Base-by-base conservation (phyloP, 2,113 vertebrate species). In the Carassius gibelio region DNA sequence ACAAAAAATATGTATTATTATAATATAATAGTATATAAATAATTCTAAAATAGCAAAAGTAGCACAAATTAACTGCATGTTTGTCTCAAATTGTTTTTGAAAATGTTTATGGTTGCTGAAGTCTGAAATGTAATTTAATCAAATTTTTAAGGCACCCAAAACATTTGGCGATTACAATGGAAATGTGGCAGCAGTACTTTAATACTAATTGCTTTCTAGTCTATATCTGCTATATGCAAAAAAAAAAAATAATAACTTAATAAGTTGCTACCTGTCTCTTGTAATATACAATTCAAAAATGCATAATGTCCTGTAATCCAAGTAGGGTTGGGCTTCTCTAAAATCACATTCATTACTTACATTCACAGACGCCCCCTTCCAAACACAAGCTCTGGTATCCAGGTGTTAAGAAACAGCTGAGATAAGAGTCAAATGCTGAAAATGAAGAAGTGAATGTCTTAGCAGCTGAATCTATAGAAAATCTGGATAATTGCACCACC, bases 361-460 rank as follows among this genome's bases (percentile, higher is more conserved):
- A 81, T 59, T 34, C 38, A 34, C 36, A 66, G 8, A 15, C 11
- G 19, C 5, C 13, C 4, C 14, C 26, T 66, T 64, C 14, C n/a
- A 66, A 50, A 15, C 78, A 0, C n/a, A 81, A 81, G 21, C 34
- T 17, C 17, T 45, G 34, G 10, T 48, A 21, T 21, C 8, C 15
- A 38, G 34, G 42, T 26, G 21, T 72, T 57, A 74, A 48, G 64
- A 30, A 83, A 64, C 82, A 89, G 50, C 77, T 87, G 83, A 71
- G 76, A 88, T 75, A 5, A 83, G 64, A 42, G 38, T 57, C 69
- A 69, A 30, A 62, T 38, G 83, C 74, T 83, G 87, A 87, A 88
- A 75, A 84, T 88, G 82, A 88, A 75, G 50, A 69, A 68, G 26
- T 42, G 68, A 82, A 80, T 38, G 14, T 55, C 69, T 76, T 52